A percentile compares a stretch with the other conserved stretches of the same genome.
These are phyloP conservation scores for Antechinus stuartii DNA, from an alignment of 2,113 vertebrate genomes.

Conservation along the genomic window DNA sequence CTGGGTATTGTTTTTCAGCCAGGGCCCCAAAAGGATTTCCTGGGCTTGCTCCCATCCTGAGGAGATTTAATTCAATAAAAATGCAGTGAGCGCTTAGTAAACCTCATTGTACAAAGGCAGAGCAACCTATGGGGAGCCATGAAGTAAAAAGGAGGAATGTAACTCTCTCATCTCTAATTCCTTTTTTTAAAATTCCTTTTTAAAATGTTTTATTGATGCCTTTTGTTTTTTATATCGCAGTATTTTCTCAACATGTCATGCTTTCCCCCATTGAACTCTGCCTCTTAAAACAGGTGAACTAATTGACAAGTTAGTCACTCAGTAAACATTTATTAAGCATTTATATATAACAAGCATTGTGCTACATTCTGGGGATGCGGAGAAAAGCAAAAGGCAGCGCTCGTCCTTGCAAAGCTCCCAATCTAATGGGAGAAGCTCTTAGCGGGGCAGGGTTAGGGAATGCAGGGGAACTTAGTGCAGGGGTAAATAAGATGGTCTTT, in stretches of 20 bases:
- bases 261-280: background rate
- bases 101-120: background rate
- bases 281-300: background rate
- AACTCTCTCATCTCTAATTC: background rate
- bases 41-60: background rate
- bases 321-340: background rate
- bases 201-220: background rate
- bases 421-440: background rate
- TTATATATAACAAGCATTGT: background rate
- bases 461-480: too few relatives aligned
- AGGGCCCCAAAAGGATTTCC: background rate
- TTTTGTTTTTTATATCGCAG: background rate
- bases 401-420: background rate
- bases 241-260: background rate
- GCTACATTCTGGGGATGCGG: background rate
- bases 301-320: background rate
- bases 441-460: too few relatives aligned
- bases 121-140: background rate
- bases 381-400: background rate
- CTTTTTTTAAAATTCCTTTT: background rate
- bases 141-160: background rate
- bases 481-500: background rate
- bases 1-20: background rate
- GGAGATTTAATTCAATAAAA: background rate
- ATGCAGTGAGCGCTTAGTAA: background rate